A percentile compares a stretch with the other conserved stretches of the same genome.
Conservation (phyloP, 2,797 vertebrate genomes). For the Euthynnus affinis region DNA sequence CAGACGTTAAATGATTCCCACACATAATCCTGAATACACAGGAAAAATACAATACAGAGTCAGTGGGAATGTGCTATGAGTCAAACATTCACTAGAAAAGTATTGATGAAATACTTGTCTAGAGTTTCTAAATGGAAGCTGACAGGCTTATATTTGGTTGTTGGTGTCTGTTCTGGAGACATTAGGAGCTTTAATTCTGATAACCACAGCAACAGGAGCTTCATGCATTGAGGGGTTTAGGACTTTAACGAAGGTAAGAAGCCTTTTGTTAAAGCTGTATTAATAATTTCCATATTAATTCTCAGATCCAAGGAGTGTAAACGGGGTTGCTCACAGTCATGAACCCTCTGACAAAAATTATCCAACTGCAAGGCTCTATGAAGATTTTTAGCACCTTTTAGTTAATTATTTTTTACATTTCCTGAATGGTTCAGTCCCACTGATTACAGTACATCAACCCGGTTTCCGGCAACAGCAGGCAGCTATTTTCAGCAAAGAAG, state of each 20-base stretch:
- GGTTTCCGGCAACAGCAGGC: background rate
- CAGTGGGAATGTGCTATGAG: slow-evolving; percentile 5
- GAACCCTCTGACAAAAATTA: background rate
- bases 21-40: slow-evolving; percentile 36
- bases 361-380: background rate
- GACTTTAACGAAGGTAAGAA: background rate
- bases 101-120: slow-evolving; percentile 27
- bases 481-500: no score
- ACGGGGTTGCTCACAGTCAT: background rate
- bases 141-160: background rate
- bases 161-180: background rate
- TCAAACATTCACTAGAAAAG: slow-evolving; percentile 26
- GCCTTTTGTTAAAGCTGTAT: background rate
- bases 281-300: background rate
- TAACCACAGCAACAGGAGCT: slow-evolving; percentile 1
- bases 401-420: slow-evolving; percentile 6
- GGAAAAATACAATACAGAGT: slow-evolving; percentile 39
- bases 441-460: background rate
- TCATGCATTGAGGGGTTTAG: background rate
- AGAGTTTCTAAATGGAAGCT: background rate
- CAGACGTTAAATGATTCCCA: slow-evolving; percentile 57
- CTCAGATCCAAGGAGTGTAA: background rate
- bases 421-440: background rate
- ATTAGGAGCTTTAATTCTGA: background rate
- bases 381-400: background rate